Percentiles rank a stretch among this genome's conserved stretches.
These are phyloP conservation scores for Papilio demoleus DNA, from an alignment of 2,888 invertebrate genomes.

Conservation along the genomic window DNA sequence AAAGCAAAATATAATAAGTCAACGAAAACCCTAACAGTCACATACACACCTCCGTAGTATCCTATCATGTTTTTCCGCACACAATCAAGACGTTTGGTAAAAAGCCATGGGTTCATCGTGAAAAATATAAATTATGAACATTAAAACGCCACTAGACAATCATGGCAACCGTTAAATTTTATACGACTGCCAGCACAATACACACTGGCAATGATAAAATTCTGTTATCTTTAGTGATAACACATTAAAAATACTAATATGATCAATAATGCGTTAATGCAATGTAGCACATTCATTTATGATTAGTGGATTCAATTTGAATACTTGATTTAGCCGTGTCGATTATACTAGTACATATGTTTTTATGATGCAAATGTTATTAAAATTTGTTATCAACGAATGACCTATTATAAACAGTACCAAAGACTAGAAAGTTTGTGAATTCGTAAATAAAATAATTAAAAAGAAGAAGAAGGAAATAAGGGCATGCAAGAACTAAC, in stretches of 20 bases:
- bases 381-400: no score
- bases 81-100: constrained; percentile 20
- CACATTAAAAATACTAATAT: constrained; percentile 1
- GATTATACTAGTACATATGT: no score
- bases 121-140: constrained; percentile 24
- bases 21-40: no score
- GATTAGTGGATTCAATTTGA: neutral
- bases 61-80: constrained; percentile 9
- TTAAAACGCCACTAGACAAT: constrained; percentile 45
- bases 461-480: no score
- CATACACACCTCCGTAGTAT: constrained; percentile 18
- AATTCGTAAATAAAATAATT: no score
- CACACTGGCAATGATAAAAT: constrained; percentile 42
- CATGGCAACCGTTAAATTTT: constrained; percentile 47
- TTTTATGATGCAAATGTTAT: no score
- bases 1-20: no score
- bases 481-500: no score
- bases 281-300: neutral
- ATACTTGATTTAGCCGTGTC: no score
- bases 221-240: constrained; percentile 38
- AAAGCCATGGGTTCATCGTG: constrained; percentile 10
- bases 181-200: constrained; percentile 43
- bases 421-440: no score
- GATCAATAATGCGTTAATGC: constrained; percentile 12
- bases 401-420: no score